These are phyloP conservation scores for Copidosoma aretas DNA, from an alignment of 2,888 invertebrate species.

Conservation along the genomic window DNA sequence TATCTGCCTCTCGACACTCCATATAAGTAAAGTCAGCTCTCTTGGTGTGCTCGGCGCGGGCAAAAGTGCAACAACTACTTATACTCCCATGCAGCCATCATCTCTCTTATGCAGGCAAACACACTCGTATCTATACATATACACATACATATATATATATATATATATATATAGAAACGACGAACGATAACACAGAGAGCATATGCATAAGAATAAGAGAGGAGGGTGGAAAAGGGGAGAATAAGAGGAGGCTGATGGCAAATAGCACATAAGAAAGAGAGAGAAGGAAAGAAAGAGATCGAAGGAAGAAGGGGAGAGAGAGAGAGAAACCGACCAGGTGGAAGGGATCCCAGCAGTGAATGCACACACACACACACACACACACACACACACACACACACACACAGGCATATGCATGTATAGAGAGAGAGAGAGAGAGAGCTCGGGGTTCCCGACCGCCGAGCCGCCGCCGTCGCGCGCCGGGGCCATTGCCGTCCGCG, in stretches of 20 bases:
- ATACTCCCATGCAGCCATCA: background rate
- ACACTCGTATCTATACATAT: too few species aligned
- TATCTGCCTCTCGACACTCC: too few species aligned
- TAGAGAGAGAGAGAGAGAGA: too few species aligned
- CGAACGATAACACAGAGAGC: background rate
- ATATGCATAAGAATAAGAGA: constrained; percentile 11
- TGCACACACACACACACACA: too few species aligned
- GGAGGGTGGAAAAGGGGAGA: background rate
- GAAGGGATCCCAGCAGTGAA: background rate
- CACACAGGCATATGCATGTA: too few species aligned
- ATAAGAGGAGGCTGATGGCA: background rate
- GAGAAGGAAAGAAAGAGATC: background rate
- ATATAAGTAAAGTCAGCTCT: too few species aligned
- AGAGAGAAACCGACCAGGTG: background rate
- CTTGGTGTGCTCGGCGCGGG: background rate
- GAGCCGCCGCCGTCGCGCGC: constrained; percentile 10
- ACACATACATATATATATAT: too few species aligned
- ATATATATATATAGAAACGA: background rate
- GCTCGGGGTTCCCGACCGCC: constrained; percentile 3
- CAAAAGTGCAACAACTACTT: background rate
- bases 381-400: too few species aligned
- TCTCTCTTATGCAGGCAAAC: too few species aligned
- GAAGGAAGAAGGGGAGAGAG: background rate
- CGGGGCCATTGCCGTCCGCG: constrained; percentile 21
- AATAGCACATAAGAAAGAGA: background rate